Evolutionary conservation across 2,888 invertebrate species (phyloP).

Genomic region (Parnassius orleans): DNA sequence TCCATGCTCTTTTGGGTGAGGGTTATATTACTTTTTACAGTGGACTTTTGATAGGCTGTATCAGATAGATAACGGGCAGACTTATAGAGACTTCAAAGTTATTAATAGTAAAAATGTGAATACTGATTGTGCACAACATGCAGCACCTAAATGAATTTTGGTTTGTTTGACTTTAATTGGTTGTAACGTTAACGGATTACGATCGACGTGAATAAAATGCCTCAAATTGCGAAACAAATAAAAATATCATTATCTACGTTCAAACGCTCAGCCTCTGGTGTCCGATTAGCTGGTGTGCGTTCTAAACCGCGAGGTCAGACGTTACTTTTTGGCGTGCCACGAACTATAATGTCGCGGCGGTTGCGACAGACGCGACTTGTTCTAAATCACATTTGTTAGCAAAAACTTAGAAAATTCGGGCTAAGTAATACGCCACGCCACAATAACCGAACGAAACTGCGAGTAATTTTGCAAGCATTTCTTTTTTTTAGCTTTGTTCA

Average conservation of each 20-base stretch:
- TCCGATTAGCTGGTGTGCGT: slow-evolving; percentile 9
- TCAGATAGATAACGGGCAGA: too few relatives aligned
- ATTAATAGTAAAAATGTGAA: too few relatives aligned
- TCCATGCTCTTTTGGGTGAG: too few relatives aligned
- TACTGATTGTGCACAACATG: too few relatives aligned
- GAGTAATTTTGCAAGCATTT: slow-evolving; percentile 6
- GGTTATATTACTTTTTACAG: too few relatives aligned
- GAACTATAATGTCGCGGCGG: slow-evolving; percentile 11
- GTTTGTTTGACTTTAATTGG: too few relatives aligned
- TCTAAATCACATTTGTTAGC: slow-evolving; percentile 13
- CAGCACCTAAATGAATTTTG: too few relatives aligned
- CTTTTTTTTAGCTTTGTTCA: slow-evolving; percentile 9
- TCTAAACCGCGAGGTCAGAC: slow-evolving; percentile 14
- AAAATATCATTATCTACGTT: not conserved
- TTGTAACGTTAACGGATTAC: too few relatives aligned
- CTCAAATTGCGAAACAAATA: not conserved
- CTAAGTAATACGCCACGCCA: slow-evolving; percentile 7
- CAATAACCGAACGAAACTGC: slow-evolving; percentile 6
- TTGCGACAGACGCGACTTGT: slow-evolving; percentile 19
- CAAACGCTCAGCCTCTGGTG: slow-evolving; percentile 6
- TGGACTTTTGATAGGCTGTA: too few relatives aligned
- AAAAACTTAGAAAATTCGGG: slow-evolving; percentile 15
- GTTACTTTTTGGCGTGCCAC: slow-evolving; percentile 11
- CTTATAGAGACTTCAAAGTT: too few relatives aligned
- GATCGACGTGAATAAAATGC: not conserved